Conservation (phyloP, 2,888 invertebrate species). For the Octodonta nipae region DNA sequence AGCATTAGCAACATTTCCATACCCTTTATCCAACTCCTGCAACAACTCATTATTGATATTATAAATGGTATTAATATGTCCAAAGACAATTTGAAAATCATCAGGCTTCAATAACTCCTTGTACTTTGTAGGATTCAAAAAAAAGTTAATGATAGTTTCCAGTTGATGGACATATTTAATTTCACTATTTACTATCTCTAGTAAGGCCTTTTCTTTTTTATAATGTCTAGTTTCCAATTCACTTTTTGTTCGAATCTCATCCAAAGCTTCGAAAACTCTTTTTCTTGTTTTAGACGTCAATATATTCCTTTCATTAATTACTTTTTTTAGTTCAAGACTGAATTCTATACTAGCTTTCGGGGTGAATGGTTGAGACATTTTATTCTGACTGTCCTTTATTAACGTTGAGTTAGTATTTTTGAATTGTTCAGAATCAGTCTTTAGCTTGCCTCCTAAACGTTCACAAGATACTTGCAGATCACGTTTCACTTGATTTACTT, state of each 20-base stretch:
- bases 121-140: constrained; percentile 45
- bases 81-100: constrained; percentile 44
- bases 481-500: no score
- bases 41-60: constrained; percentile 49
- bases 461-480: no score
- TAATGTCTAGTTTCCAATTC: constrained; percentile 29
- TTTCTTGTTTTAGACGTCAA: constrained; percentile 46
- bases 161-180: constrained; percentile 54
- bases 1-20: constrained; percentile 48
- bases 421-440: no score
- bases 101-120: constrained; percentile 38
- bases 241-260: constrained; percentile 33
- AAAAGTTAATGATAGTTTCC: constrained; percentile 49
- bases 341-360: constrained; percentile 41
- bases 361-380: no score
- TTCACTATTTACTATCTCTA: constrained; percentile 59
- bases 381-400: no score
- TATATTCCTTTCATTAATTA: constrained; percentile 47
- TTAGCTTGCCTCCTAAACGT: no score
- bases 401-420: no score
- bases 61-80: constrained; percentile 50
- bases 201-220: constrained; percentile 41
- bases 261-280: constrained; percentile 46
- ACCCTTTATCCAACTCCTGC: constrained; percentile 41
- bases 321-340: constrained; percentile 46